Conservation (phyloP, 2,797 vertebrate genomes). For the Sebastes dallii region DNA sequence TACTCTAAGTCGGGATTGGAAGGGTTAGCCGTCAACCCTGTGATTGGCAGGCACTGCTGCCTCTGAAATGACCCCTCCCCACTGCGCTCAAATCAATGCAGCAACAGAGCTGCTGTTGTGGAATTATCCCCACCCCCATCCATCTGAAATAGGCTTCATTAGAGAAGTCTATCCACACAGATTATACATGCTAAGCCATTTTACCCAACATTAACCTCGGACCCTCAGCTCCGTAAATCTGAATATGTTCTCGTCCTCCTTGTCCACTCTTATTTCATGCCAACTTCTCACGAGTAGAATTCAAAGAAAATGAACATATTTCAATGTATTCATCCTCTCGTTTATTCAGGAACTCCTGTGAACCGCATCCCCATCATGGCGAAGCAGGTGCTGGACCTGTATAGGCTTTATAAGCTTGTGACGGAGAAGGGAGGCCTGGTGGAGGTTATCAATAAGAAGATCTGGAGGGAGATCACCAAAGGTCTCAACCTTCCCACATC, state of each 20-base stretch:
- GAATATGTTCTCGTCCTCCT: neutral
- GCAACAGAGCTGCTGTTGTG: constrained; percentile 47
- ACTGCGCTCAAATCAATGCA: constrained; percentile 53
- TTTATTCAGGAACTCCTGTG: constrained; percentile 90
- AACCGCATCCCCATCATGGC: constrained; percentile 99
- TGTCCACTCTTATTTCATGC: neutral
- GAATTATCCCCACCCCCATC: constrained; percentile 59
- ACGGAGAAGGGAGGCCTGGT: constrained; percentile 98
- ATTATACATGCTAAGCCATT: constrained; percentile 55
- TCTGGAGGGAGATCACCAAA: constrained; percentile 98
- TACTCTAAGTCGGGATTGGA: constrained; percentile 55
- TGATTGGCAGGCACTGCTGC: constrained; percentile 62
- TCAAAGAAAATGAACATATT: neutral
- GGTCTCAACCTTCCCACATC: constrained; percentile 97
- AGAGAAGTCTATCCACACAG: constrained; percentile 45
- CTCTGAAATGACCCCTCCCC: constrained; percentile 39
- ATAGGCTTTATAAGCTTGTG: constrained; percentile 93
- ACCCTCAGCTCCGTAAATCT: constrained; percentile 2
- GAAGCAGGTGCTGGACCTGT: constrained; percentile 96
- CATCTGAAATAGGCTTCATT: constrained; percentile 73
- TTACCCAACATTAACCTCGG: constrained; percentile 36
- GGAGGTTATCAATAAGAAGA: constrained; percentile 99
- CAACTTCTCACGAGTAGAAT: neutral
- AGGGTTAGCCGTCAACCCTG: constrained; percentile 50
- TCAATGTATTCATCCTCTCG: neutral